Base-by-base conservation (phyloP, 1,140 invertebrate species). In the Trinorchestia longiramus region DNA sequence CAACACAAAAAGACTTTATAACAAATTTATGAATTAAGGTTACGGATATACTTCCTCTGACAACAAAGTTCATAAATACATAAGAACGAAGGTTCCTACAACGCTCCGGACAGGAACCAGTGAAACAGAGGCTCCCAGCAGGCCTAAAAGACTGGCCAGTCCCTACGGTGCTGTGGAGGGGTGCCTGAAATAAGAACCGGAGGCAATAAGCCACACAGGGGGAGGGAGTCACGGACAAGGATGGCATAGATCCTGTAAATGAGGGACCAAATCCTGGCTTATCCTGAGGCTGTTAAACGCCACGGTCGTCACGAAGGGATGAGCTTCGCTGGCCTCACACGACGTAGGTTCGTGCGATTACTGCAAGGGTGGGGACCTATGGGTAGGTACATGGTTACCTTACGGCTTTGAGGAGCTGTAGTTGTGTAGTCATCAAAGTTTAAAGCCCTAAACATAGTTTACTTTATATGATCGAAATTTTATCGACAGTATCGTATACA, bases 201-300 rank as follows among this genome's bases (percentile, higher is more conserved):
- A 45, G 44, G 43, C 92, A 94, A 94, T 94, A 94, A 94, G 92
- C 92, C 92, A 47, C 92, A 45, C 92, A 94, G 43, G 44, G 44
- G 92, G 88, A 91, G 88, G 88, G 88, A 45, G 43, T 45, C 44
- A 43, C 44, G 43, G 43, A 94, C 92, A 94, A 47, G 92, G 44
- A 94, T 36, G 44, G 44, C 44, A 47, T 47, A 94, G 44, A 94
- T 94, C 43, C 92, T 45, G 92, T 43, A 94, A 94, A 94, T 94
- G 92, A 94, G 92, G 92, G 92, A 94, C 8, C 92, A 94, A 94
- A 94, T 44, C 92, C 92, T 45, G 92, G 92, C 92, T 94, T 94
- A 94, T 94, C 92, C 43, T 47, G 92, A 47, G 43, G 43, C 43
- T 94, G 92, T 94, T 94, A 94, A 94, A 94, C 44, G 92, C 92